Conservation (phyloP, 2,113 vertebrate species). For the Cyanistes caeruleus region DNA sequence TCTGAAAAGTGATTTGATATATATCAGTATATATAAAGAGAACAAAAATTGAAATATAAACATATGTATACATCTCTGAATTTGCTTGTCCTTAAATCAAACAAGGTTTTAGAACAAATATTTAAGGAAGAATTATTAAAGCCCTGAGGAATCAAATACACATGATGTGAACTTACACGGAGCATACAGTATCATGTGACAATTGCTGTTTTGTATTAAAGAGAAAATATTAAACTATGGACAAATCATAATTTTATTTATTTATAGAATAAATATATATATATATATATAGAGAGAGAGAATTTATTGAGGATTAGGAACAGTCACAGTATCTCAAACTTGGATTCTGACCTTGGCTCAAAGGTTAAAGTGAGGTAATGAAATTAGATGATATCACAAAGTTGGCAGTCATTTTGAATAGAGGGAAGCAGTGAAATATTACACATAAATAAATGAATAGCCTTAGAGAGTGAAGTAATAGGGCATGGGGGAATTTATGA, state of each 20-base stretch:
- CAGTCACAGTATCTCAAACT: neutral
- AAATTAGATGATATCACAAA: constrained; percentile 51
- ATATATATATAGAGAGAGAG: too few species aligned
- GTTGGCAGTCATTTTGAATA: constrained; percentile 29
- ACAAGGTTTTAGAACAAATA: neutral
- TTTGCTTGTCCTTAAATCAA: neutral
- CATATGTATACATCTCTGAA: neutral
- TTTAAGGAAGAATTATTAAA: neutral
- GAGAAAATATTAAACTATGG: neutral
- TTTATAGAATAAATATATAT: too few species aligned
- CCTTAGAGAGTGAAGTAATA: constrained; percentile 11
- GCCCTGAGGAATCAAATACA: neutral
- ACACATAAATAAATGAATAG: constrained; percentile 32
- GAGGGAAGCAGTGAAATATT: neutral
- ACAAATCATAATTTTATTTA: neutral
- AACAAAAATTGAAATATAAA: neutral
- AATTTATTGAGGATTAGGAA: neutral
- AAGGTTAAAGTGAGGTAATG: constrained; percentile 36
- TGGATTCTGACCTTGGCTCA: constrained; percentile 19
- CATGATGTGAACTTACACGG: rapidly evolving
- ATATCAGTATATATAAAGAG: neutral
- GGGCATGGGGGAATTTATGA: neutral
- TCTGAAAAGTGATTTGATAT: neutral
- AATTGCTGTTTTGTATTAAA: neutral
- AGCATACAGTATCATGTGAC: neutral